Base-by-base conservation (phyloP, 2,888 invertebrate genomes). In the Altica lythri region DNA sequence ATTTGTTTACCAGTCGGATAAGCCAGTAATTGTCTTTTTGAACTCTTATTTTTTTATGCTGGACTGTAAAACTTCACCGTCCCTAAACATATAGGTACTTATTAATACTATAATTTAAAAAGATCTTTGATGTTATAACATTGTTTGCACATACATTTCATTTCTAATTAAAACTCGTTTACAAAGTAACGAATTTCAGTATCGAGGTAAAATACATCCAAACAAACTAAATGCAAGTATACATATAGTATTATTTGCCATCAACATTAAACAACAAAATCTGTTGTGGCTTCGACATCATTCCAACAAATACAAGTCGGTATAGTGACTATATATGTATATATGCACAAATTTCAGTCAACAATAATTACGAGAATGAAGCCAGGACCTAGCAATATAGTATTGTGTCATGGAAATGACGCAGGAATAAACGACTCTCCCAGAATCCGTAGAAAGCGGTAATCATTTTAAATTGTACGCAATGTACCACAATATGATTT, bases 401-500 rank as follows among this genome's bases (percentile, higher is more conserved):
- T 46, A 46, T 37, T 37, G 37, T 37, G 37, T 10, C 34, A 46
- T 47, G 47, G 51, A 48, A 45, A 51, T 57, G 47, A 58, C 54
- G 54, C 44, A 35, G 55, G 53, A 49, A 60, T 55, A 60, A 60
- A 60, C 46, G 57, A 34, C 47, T 51, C 34, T 47, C 32, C 34
- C 51, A 53, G 60, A 57, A 55, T 58, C 55, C 57, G 57, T 53
- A 51, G 59, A 53, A 59, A 54, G 59, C 51, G 52, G 60, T 60
- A 60, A 60, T 68, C 67, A 67, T 68, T 68, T 68, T 68, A 68
- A 68, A 68, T 67, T 62, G 65, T 64, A 63, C 59, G 59, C 65
- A 64, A 55, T 60, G 61, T 60, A 63, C 64, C 65, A 61, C 67
- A 68, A 67, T 68, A 68, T 68, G 66, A 68, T 66, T 68, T 67